Base-by-base conservation (phyloP, 2,797 vertebrate genomes). In the Selene dorsalis region DNA sequence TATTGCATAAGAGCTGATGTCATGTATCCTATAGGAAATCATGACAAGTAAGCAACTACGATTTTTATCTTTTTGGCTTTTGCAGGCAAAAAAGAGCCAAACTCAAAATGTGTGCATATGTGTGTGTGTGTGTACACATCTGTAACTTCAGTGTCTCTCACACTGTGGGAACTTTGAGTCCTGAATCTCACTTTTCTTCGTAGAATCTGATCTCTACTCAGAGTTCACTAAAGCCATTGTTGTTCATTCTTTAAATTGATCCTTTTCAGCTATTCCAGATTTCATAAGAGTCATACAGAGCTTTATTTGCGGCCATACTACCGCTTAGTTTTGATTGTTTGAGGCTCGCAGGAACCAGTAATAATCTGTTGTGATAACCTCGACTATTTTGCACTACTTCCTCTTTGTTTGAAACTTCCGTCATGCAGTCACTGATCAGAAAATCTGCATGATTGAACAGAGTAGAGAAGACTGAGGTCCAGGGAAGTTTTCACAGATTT, bases 1-100 rank as follows among this genome's bases (percentile, higher is more conserved):
- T 6, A 22, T 73, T 72, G 69, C 56, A 22, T 39, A 68, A 77
- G 52, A 50, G 48, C 26, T 61, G 22, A n/a, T 39, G 68, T 55
- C 48, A 65, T 63, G 38, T 41, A 7, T 60, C 41, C 9, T 4
- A 26, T 57, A 45, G 12, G 3, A 28, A 56, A 60, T 72, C 73
- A 14, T 11, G 26, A 68, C 53, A 61, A n/a, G 10, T 30, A 8
- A 16, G 30, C 28, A 30, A 41, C 9, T 13, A 35, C 13, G 38
- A 47, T 48, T 67, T 43, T 13, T 10, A 56, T 57, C 17, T 55
- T 26, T 41, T n/a, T 57, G 7, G 32, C 10, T 24, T 69, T 69
- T 53, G 39, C 9, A 43, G 24, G 18, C 3, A 18, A 10, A 22
- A 26, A 45, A 38, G 26, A 16, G 20, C 56, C 18, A 55, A 22